Conservation (phyloP, 37 sponge, comb jelly and placozoan species). For the Crambe crambe region DNA sequence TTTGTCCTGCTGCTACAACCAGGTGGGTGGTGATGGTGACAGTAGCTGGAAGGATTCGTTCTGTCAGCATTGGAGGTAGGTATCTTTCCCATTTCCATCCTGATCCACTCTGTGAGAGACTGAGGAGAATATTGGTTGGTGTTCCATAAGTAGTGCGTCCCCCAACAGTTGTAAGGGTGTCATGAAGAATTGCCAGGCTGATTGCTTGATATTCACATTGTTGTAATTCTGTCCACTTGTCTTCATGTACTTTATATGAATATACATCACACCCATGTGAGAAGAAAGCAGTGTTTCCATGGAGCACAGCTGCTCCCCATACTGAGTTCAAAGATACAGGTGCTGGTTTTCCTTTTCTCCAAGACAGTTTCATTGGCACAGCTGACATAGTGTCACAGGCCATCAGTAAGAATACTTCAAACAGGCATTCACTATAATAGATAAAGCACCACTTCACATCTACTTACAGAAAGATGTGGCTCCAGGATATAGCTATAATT, state of each 20-base stretch:
- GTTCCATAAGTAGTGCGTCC: neutral
- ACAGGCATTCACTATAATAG: too few species aligned
- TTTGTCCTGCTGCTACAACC: neutral
- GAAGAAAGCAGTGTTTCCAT: conserved; percentile 6
- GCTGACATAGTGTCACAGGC: too few species aligned
- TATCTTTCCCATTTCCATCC: neutral
- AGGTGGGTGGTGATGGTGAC: conserved; percentile 3
- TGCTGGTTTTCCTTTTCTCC: neutral
- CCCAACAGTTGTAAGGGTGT: neutral
- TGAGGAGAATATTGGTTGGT: neutral
- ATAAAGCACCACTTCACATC: too few species aligned
- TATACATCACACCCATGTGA: neutral
- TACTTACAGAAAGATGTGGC: too few species aligned
- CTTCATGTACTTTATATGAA: neutral
- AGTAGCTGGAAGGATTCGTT: neutral
- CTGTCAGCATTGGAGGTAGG: neutral
- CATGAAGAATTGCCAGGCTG: neutral
- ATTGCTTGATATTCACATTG: neutral
- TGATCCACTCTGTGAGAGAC: neutral
- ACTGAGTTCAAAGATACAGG: neutral
- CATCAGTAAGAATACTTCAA: too few species aligned
- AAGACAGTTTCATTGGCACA: neutral
- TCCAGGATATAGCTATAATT: too few species aligned
- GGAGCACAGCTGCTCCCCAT: neutral
- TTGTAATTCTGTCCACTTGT: conserved; percentile 7